These are phyloP conservation scores for Macroglossus sobrinus DNA, from an alignment of 2,113 vertebrate genomes.

Conservation along the genomic window DNA sequence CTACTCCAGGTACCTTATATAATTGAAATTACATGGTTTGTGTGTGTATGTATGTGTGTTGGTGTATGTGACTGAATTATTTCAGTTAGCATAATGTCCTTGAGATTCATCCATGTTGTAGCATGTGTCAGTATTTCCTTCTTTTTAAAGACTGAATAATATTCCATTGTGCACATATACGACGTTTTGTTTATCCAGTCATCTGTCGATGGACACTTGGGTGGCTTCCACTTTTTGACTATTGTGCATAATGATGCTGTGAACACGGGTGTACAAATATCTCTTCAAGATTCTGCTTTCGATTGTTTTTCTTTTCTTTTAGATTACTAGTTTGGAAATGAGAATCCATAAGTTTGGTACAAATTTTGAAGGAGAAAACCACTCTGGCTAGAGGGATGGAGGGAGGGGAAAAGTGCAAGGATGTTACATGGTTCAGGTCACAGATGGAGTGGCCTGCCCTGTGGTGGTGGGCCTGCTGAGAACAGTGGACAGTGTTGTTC, in stretches of 20 bases:
- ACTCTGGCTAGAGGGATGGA: neutral
- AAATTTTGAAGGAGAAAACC: neutral
- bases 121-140: neutral
- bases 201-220: neutral
- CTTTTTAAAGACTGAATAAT: neutral
- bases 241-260: neutral
- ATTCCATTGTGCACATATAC: neutral
- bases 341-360: neutral
- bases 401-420: neutral
- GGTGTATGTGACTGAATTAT: neutral
- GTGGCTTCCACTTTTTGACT: neutral
- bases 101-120: neutral
- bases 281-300: neutral
- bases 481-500: neutral
- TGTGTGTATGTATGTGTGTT: neutral
- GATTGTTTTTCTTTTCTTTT: neutral
- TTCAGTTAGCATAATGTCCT: neutral
- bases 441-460: neutral
- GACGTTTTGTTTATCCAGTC: neutral
- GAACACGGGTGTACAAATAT: neutral
- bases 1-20: neutral
- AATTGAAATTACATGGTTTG: neutral
- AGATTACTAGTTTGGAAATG: neutral
- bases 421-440: neutral
- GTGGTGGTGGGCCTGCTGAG: neutral